Evolutionary conservation across 2,888 invertebrate species (phyloP), one percentile per base, ranked within the genome.

Genomic region (Phengaris alcon): DNA sequence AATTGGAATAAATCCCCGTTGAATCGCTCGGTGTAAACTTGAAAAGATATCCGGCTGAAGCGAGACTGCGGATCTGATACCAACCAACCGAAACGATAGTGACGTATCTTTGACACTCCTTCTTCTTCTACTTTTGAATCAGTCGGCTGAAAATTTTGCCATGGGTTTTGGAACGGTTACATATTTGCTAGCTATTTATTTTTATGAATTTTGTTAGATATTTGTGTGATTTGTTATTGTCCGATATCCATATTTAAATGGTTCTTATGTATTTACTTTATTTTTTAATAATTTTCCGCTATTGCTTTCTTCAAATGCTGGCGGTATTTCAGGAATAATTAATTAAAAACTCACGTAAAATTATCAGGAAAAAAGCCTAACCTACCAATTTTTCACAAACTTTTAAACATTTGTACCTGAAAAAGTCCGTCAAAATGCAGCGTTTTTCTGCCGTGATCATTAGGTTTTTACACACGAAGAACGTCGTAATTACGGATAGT

Each of bases 401-500:
- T 64, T 64, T 64, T 52, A 10, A 35, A 35, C 35, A 35, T 35
- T 35, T 9, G 12, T 22, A 64, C 13, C 3, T 64, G 35, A 35
- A 64, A 64, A 64, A 44, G 64, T 44, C 35, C 9, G 64, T 64
- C 13, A 64, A 64, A 64, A 64, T 13, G 64, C 55, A n/a, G n/a
- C 55, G 55, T 55, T 55, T 64, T 52, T 52, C 52, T 52, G 52
- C 64, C 12, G 35, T 64, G 64, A 64, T 64, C 64, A 64, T 64
- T 64, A 44, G 55, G 55, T 55, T 55, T 13, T 64, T 64, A 44
- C 35, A 64, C 35, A 13, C 64, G 35, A 44, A 35, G 35, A 13
- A 64, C 64, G 64, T 12, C 35, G 64, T 87, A 90, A 88, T 89
- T 87, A 85, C 84, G 80, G 85, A 86, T 88, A 88, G 87, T 86